Conservation (phyloP, 2,888 invertebrate species). For the Sphinx pinastri region DNA sequence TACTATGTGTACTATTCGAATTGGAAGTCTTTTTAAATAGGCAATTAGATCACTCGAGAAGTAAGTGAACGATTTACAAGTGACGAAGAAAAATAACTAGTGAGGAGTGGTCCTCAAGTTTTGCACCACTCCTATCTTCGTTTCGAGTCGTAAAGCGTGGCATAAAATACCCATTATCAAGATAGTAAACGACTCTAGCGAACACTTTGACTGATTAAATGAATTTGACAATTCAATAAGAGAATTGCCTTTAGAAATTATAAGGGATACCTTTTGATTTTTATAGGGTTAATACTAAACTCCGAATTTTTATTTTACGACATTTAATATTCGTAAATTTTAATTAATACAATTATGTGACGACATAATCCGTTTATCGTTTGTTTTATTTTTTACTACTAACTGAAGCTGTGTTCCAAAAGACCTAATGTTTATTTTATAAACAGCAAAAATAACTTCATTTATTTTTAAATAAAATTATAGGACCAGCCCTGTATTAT, state of each 20-base stretch:
- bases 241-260: slow-evolving; percentile 30
- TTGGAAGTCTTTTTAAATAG: background rate
- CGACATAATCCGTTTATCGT: too few relatives aligned
- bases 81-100: background rate
- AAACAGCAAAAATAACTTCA: too few relatives aligned
- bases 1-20: background rate
- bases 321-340: too few relatives aligned
- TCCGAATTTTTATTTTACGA: too few relatives aligned
- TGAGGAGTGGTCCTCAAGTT: slow-evolving; percentile 12
- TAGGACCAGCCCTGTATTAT: too few relatives aligned
- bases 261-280: background rate
- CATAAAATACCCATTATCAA: slow-evolving; percentile 11
- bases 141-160: background rate
- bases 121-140: slow-evolving; percentile 9
- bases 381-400: too few relatives aligned
- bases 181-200: background rate
- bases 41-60: background rate
- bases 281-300: background rate
- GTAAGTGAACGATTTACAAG: slow-evolving; percentile 1
- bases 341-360: too few relatives aligned
- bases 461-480: too few relatives aligned
- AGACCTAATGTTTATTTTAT: too few relatives aligned
- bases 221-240: background rate
- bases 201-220: slow-evolving; percentile 17
- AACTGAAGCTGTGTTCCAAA: too few relatives aligned